These are phyloP conservation scores for Siphlonurus alternatus DNA, from an alignment of 2,888 invertebrate genomes.

Conservation along the genomic window DNA sequence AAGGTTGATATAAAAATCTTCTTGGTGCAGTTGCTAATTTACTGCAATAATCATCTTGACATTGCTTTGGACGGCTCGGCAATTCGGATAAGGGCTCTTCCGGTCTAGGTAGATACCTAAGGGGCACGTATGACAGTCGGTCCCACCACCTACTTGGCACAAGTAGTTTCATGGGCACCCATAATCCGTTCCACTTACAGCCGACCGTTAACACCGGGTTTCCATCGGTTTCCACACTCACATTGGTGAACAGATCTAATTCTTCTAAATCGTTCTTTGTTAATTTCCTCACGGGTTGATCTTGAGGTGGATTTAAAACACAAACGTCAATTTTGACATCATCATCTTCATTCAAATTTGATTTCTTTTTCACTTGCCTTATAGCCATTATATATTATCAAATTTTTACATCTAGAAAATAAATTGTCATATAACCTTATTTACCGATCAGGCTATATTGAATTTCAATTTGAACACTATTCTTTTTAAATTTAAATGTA, in stretches of 20 bases:
- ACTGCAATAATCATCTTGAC: neutral
- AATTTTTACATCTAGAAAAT: too few species aligned
- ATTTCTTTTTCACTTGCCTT: neutral
- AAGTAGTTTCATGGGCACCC: neutral
- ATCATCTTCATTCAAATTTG: neutral
- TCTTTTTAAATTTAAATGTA: too few species aligned
- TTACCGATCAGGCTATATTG: too few species aligned
- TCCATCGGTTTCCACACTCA: neutral
- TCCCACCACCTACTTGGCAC: neutral
- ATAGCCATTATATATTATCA: too few species aligned
- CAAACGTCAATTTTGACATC: neutral
- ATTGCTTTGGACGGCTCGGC: too few species aligned
- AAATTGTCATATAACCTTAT: too few species aligned
- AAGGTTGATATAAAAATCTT: neutral
- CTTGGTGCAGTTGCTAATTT: neutral
- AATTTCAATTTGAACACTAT: too few species aligned
- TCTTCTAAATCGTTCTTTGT: neutral
- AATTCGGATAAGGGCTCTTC: too few species aligned
- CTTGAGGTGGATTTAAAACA: neutral
- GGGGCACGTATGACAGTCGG: neutral
- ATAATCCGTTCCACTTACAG: neutral
- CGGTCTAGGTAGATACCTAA: neutral
- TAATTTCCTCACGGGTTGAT: neutral
- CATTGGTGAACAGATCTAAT: neutral
- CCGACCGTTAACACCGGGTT: neutral